phyloP scores from a whole-genome alignment of 2,797 vertebrate genomes.

The Poeciliopsis paucimaculata region DNA sequence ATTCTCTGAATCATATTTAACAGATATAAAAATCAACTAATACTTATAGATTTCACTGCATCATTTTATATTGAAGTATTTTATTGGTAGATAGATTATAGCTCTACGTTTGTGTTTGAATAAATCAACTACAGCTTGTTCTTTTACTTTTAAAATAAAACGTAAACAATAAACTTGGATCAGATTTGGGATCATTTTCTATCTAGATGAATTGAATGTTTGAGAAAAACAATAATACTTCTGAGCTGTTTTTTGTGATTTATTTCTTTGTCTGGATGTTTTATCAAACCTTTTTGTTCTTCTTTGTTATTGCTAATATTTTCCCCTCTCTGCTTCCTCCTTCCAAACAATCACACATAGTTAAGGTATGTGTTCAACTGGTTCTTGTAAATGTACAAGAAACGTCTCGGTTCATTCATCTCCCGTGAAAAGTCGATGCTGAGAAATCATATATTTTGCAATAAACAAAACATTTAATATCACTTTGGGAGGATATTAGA shows the following conservation, averaged over 20 bases:
- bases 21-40: background rate
- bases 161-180: background rate
- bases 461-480: background rate
- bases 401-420: background rate
- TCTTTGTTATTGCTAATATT: background rate
- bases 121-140: background rate
- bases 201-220: background rate
- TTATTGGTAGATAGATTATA: background rate
- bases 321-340: background rate
- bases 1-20: too few relatives aligned
- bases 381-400: too few relatives aligned
- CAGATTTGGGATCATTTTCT: background rate
- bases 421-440: background rate
- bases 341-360: background rate
- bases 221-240: too few relatives aligned
- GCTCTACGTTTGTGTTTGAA: background rate
- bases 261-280: background rate
- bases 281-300: background rate
- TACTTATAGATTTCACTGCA: background rate
- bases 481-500: background rate
- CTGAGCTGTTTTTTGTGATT: background rate
- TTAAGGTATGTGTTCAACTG: background rate
- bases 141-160: background rate
- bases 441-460: background rate
- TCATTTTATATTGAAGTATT: background rate